Conservation (phyloP, 2,888 invertebrate species). For the Camptogramma bilineatum region DNA sequence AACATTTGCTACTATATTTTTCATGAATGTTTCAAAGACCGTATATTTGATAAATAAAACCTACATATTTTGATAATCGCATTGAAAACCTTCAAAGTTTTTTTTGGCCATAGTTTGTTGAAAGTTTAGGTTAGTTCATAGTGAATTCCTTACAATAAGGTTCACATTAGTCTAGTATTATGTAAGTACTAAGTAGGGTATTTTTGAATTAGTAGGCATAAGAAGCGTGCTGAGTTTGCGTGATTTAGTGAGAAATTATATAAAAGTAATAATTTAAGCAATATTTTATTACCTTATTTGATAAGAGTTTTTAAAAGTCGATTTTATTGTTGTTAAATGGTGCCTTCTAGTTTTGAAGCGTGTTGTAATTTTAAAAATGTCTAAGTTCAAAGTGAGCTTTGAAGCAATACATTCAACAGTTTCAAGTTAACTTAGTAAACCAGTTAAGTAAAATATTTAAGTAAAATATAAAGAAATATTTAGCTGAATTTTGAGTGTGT, state of each 20-base stretch:
- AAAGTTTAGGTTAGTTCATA: slow-evolving; percentile 1
- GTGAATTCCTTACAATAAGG: slow-evolving; percentile 55
- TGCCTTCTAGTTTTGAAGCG: slow-evolving; percentile 62
- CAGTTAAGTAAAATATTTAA: too few relatives aligned
- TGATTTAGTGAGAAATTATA: slow-evolving; percentile 35
- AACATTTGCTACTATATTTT: too few relatives aligned
- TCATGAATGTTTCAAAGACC: background rate
- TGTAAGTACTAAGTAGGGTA: slow-evolving; percentile 39
- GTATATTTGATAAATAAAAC: background rate
- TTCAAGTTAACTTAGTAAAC: background rate
- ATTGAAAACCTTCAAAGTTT: background rate
- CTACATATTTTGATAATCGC: background rate
- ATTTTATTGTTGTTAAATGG: slow-evolving; percentile 43
- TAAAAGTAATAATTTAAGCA: slow-evolving; percentile 30
- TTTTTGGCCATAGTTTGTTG: background rate
- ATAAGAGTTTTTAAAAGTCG: slow-evolving; percentile 11
- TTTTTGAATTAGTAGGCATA: slow-evolving; percentile 27
- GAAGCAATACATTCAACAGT: slow-evolving; percentile 9
- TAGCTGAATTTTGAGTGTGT: too few relatives aligned
- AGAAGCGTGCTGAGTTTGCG: slow-evolving; percentile 27
- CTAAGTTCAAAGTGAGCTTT: slow-evolving; percentile 8
- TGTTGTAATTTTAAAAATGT: slow-evolving; percentile 34
- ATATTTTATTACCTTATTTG: slow-evolving; percentile 37
- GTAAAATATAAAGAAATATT: too few relatives aligned
- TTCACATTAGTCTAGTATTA: slow-evolving; percentile 60